Conservation (phyloP, 2,113 vertebrate species). For the Dromiciops gliroides region DNA sequence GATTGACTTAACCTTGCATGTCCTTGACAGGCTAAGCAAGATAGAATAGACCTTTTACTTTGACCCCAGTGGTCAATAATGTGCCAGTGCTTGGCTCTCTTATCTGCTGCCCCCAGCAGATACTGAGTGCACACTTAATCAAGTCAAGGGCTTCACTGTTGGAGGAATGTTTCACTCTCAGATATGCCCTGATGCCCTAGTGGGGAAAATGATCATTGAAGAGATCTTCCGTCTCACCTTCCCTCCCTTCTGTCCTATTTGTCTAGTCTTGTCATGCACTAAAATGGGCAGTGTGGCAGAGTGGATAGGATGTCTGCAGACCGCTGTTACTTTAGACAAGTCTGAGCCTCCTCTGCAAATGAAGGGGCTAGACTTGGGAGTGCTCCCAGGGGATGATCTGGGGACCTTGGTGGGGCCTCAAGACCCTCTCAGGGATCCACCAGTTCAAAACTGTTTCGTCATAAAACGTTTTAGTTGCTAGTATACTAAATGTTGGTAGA, state of each 20-base stretch:
- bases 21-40: neutral
- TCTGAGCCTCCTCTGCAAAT: neutral
- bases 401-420: accelerated
- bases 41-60: neutral
- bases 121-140: neutral
- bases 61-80: neutral
- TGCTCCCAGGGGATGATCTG: neutral
- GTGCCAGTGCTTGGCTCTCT: neutral
- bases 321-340: neutral
- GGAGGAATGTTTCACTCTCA: neutral
- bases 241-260: neutral
- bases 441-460: neutral
- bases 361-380: neutral
- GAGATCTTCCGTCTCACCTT: neutral
- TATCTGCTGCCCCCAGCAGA: neutral
- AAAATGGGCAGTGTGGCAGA: no score
- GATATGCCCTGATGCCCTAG: neutral
- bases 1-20: neutral
- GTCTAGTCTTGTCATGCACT: no score
- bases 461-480: neutral
- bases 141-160: neutral
- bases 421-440: neutral
- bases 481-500: neutral
- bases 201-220: neutral
- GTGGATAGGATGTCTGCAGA: neutral